phyloP scores from a whole-genome alignment of 2,797 vertebrate genomes.

The Arrhamphus sclerolepis region DNA sequence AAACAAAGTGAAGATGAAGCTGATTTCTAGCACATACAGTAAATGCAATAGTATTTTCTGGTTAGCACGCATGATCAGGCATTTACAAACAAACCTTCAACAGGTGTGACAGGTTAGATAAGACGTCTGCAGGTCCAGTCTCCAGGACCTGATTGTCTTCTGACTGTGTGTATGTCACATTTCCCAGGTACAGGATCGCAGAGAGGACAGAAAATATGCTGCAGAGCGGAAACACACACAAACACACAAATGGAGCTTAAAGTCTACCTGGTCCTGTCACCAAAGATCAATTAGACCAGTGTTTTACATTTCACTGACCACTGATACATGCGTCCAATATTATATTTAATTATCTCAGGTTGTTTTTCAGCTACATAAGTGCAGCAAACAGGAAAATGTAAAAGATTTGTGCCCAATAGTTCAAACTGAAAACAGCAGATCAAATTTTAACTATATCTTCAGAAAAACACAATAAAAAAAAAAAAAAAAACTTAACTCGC shows the following conservation, averaged over 20 bases:
- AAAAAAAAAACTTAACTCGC: background rate
- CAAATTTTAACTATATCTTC: background rate
- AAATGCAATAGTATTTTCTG: background rate
- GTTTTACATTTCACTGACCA: too few relatives aligned
- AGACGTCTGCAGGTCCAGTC: slow-evolving; percentile 86
- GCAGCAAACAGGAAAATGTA: background rate
- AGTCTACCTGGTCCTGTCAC: background rate
- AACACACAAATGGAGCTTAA: background rate
- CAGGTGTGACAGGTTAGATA: slow-evolving; percentile 89
- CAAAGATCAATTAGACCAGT: background rate
- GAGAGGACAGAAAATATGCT: slow-evolving; percentile 94
- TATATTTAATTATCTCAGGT: background rate
- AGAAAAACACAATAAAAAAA: background rate
- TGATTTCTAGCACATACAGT: background rate
- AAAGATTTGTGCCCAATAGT: background rate
- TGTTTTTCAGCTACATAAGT: background rate
- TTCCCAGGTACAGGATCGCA: slow-evolving; percentile 93
- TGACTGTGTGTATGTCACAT: slow-evolving; percentile 84
- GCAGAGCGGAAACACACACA: slow-evolving; percentile 21
- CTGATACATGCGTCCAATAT: background rate
- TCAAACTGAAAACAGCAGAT: background rate
- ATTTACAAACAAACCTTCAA: slow-evolving; percentile 81
- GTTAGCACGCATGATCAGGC: background rate
- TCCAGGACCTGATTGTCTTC: slow-evolving; percentile 85
- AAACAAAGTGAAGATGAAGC: too few relatives aligned